Evolutionary conservation across 2,888 invertebrate species (phyloP), one percentile per base, ranked within the genome.

Genomic region (Prionchulus punctatus): DNA sequence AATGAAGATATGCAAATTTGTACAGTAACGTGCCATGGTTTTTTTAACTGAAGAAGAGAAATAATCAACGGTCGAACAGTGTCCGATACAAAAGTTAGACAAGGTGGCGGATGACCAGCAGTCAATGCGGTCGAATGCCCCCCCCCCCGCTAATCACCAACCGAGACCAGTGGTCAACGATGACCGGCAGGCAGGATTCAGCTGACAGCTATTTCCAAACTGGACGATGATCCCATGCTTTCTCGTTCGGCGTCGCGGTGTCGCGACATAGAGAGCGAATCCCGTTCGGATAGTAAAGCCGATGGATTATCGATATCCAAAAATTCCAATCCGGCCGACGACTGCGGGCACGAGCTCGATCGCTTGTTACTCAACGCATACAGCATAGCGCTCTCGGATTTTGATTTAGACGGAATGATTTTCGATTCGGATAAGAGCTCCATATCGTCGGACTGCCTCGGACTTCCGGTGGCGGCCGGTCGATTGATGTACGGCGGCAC

Each of bases 151-250:
- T n/a, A n/a, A n/a, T n/a, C n/a, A n/a, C n/a, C n/a, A n/a, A n/a
- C n/a, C n/a, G n/a, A n/a, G n/a, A n/a, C n/a, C n/a, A n/a, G n/a
- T n/a, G n/a, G n/a, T n/a, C n/a, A n/a, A n/a, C n/a, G n/a, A n/a
- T n/a, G n/a, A n/a, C n/a, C n/a, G n/a, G n/a, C n/a, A n/a, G n/a
- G n/a, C n/a, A n/a, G n/a, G n/a, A n/a, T n/a, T 62, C 54, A 63
- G 43, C 59, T 51, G 25, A 64, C 64, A 21, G 62, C 59, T 43
- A 66, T 66, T 55, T 66, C 66, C 26, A 63, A 59, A 52, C 63
- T 63, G 42, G 63, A 62, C 42, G 61, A 55, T 27, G 66, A 67
- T 43, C 61, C 55, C 30, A 64, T 59, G 23, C 62, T 63, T 26
- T 63, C 63, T 26, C 61, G 53, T 26, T 67, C 66, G 25, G 62